Percentiles rank a stretch among this genome's conserved stretches.
phyloP scores from a whole-genome alignment of 1,140 invertebrate species.

The Ips nitidus region DNA sequence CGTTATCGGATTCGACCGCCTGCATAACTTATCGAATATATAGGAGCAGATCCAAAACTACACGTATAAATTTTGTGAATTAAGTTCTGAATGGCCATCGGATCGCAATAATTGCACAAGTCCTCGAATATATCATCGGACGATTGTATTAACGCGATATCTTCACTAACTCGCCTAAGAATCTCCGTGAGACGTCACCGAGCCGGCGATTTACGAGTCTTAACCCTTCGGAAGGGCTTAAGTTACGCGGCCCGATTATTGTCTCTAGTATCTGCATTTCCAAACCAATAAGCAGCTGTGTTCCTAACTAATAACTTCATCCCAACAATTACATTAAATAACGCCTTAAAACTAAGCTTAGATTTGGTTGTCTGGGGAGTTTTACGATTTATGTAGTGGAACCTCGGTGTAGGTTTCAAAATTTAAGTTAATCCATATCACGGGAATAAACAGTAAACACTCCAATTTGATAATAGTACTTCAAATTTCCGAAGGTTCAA shows the following conservation, averaged over 20 bases:
- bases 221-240: slow-evolving; percentile 44
- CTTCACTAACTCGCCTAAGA: slow-evolving; percentile 48
- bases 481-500: too few relatives aligned
- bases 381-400: slow-evolving; percentile 32
- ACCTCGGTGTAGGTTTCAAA: slow-evolving; percentile 5
- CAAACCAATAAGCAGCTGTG: slow-evolving; percentile 49
- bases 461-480: too few relatives aligned
- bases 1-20: neutral
- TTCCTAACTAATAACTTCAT: slow-evolving; percentile 42
- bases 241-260: slow-evolving; percentile 43
- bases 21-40: slow-evolving; percentile 11
- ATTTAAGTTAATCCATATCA: neutral
- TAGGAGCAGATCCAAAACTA: slow-evolving; percentile 26
- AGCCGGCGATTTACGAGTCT: slow-evolving; percentile 45
- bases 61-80: slow-evolving; percentile 38
- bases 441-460: neutral
- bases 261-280: slow-evolving; percentile 47
- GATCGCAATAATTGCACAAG: slow-evolving; percentile 48
- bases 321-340: slow-evolving; percentile 39
- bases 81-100: slow-evolving; percentile 40
- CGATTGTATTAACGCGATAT: slow-evolving; percentile 48
- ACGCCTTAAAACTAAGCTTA: slow-evolving; percentile 21
- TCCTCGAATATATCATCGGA: slow-evolving; percentile 46
- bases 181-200: slow-evolving; percentile 43
- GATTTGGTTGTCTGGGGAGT: slow-evolving; percentile 21